A percentile compares a stretch with the other conserved stretches of the same genome.
These are phyloP conservation scores for Micrasema longulum DNA, from an alignment of 1,140 invertebrate species.

Conservation along the genomic window DNA sequence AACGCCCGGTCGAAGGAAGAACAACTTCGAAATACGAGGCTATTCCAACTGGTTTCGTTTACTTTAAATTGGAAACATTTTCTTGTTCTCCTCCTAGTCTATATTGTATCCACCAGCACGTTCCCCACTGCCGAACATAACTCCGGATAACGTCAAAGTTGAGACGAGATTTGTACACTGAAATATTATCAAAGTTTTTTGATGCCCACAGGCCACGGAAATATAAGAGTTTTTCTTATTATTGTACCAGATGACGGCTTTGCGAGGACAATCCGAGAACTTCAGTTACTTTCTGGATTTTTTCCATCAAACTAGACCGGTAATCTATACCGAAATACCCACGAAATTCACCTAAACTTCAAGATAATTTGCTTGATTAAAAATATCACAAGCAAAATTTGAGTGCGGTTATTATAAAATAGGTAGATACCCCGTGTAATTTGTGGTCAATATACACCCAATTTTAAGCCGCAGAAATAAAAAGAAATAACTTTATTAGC, in stretches of 20 bases:
- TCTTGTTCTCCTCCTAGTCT: constrained; percentile 25
- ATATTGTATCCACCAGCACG: background rate
- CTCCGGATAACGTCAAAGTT: constrained; percentile 26
- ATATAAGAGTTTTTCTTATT: constrained; percentile 34
- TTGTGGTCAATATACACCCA: too few species aligned
- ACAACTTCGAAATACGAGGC: background rate
- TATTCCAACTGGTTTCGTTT: constrained; percentile 50
- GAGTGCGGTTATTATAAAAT: too few species aligned
- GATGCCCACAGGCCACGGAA: background rate
- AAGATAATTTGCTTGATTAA: too few species aligned
- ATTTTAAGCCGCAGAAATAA: too few species aligned
- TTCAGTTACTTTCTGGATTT: background rate
- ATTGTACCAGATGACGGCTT: constrained; percentile 1
- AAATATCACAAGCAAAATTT: too few species aligned
- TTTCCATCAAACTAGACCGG: too few species aligned
- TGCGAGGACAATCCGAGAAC: background rate
- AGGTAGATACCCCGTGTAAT: too few species aligned
- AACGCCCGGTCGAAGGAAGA: constrained; percentile 31
- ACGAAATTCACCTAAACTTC: too few species aligned
- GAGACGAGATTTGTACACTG: constrained; percentile 31
- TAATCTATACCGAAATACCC: too few species aligned
- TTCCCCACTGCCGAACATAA: background rate
- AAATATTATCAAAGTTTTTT: constrained; percentile 30
- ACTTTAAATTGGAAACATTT: constrained; percentile 51
- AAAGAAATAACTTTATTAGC: too few species aligned